Conservation (phyloP, 1,140 invertebrate species). For the Theocolax elegans region DNA sequence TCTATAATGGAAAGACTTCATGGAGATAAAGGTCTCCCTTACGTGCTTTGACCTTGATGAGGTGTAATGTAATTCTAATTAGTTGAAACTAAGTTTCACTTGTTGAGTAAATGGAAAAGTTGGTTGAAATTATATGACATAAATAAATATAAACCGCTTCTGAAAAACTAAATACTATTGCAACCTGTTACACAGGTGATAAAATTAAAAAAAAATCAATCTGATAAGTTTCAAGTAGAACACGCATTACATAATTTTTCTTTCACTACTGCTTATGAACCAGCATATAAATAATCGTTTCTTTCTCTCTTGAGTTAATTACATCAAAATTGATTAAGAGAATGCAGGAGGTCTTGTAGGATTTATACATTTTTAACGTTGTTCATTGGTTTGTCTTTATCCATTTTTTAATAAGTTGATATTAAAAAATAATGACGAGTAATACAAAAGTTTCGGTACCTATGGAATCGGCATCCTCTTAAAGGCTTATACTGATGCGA, state of each 20-base stretch:
- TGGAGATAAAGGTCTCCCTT: conserved; percentile 9
- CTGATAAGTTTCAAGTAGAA: not conserved
- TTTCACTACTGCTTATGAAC: conserved; percentile 9
- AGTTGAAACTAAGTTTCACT: not conserved
- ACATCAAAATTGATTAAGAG: conserved; percentile 1
- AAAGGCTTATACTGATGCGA: conserved; percentile 16
- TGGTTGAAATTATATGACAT: not conserved
- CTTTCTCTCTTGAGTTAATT: no score
- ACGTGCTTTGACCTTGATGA: conserved; percentile 5
- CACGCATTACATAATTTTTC: not conserved
- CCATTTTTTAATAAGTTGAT: no score
- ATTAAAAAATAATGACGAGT: no score
- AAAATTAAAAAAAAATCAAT: no score
- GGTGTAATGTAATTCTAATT: not conserved
- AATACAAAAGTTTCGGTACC: no score
- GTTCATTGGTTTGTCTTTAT: no score
- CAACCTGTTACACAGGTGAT: conserved; percentile 16
- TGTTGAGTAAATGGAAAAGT: no score
- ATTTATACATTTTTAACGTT: no score
- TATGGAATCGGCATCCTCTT: no score
- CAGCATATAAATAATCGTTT: conserved; percentile 2
- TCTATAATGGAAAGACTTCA: conserved; percentile 32
- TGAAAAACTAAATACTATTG: conserved; percentile 1
- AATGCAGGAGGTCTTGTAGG: no score
- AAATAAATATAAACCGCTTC: conserved; percentile 28